phyloP scores from a whole-genome alignment of 2,797 vertebrate genomes.

The Pseudomugil tenellus region DNA sequence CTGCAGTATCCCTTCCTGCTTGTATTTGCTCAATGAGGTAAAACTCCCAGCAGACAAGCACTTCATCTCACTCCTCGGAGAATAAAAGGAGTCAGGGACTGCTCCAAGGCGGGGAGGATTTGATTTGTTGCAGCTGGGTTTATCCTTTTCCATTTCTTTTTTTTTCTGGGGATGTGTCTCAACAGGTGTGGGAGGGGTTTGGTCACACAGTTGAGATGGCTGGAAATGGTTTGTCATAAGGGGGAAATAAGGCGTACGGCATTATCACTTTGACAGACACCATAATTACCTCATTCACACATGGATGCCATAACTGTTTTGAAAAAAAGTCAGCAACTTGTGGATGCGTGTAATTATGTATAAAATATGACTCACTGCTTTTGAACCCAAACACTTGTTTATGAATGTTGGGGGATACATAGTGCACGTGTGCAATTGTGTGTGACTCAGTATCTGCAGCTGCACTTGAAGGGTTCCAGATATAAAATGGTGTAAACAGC shows the following conservation, averaged over 20 bases:
- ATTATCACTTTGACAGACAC: slow-evolving; percentile 48
- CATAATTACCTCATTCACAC: slow-evolving; percentile 76
- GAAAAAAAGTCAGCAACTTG: slow-evolving; percentile 39
- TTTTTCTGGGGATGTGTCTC: neutral
- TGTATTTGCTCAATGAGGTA: slow-evolving; percentile 24
- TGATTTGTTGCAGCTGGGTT: slow-evolving; percentile 56
- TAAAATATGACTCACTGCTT: slow-evolving; percentile 57
- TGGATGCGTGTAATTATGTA: slow-evolving; percentile 20
- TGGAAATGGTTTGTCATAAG: slow-evolving; percentile 44
- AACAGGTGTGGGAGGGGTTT: slow-evolving; percentile 2
- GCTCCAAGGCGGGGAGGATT: neutral
- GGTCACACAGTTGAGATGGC: slow-evolving; percentile 21
- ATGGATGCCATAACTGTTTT: slow-evolving; percentile 64
- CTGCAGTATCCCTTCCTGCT: slow-evolving; percentile 24
- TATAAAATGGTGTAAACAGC: slow-evolving; percentile 12
- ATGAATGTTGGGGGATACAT: slow-evolving; percentile 44
- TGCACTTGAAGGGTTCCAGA: slow-evolving; percentile 44
- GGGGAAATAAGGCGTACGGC: slow-evolving; percentile 42
- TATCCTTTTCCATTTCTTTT: slow-evolving; percentile 11
- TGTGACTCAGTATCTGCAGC: slow-evolving; percentile 23
- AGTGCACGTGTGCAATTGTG: no score
- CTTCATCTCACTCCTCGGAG: slow-evolving; percentile 40
- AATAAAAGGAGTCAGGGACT: slow-evolving; percentile 28
- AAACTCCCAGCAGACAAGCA: slow-evolving; percentile 29
- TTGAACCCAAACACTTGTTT: slow-evolving; percentile 60